Percentiles rank a stretch among this genome's conserved stretches.
Evolutionary conservation across 2,797 vertebrate species (phyloP).

Genomic region (Acrossocheilus wenchowensis): DNA sequence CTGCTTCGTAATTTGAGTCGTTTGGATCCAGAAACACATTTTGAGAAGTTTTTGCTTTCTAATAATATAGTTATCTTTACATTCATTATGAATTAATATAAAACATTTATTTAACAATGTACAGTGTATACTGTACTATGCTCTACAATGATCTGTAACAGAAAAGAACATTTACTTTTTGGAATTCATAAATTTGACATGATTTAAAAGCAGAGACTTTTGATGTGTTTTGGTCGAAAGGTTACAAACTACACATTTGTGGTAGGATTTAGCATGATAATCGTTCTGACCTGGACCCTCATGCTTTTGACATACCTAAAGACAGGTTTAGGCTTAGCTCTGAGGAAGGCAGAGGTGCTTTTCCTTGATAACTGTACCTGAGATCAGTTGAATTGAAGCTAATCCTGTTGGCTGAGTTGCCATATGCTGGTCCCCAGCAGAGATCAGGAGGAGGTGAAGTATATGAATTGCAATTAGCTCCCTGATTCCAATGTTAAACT

Average conservation of each 20-base stretch:
- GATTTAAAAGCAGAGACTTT: background rate
- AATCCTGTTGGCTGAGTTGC: conserved; percentile 5
- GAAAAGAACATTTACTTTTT: background rate
- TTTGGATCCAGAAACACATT: background rate
- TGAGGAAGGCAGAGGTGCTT: background rate
- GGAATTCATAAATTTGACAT: background rate
- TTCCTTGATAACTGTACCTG: background rate
- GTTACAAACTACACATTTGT: background rate
- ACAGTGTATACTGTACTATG: background rate
- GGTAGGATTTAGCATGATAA: conserved; percentile 32
- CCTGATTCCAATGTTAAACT: background rate
- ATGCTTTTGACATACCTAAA: conserved; percentile 6
- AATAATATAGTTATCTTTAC: background rate
- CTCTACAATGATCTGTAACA: background rate
- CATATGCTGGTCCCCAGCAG: background rate
- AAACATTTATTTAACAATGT: background rate
- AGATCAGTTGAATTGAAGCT: background rate
- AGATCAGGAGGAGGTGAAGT: background rate
- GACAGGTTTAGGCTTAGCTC: background rate
- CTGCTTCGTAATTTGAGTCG: background rate
- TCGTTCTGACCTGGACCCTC: conserved; percentile 14
- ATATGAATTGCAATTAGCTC: background rate
- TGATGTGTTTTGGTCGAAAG: conserved; percentile 11
- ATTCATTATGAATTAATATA: background rate
- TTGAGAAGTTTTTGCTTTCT: background rate